These are phyloP conservation scores for Pterocles gutturalis DNA, from an alignment of 2,113 vertebrate species.

Conservation along the genomic window DNA sequence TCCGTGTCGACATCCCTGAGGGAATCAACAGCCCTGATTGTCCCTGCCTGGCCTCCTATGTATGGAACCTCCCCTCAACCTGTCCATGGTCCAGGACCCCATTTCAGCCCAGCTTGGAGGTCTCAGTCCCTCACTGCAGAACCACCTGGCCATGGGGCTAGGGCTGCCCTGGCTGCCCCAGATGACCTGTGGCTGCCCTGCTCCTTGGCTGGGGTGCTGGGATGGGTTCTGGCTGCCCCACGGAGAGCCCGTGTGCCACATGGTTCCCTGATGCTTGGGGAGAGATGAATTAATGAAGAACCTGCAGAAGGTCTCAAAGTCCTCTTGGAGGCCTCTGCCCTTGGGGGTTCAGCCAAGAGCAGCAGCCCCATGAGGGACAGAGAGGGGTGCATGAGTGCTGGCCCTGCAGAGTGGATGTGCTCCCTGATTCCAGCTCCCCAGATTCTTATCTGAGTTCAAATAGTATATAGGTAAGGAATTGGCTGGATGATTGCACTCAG, in stretches of 20 bases:
- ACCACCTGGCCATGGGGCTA: fast-evolving
- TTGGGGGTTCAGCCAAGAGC: not conserved
- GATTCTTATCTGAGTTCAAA: not conserved
- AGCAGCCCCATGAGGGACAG: not conserved
- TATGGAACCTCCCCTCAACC: not conserved
- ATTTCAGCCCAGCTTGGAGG: not conserved
- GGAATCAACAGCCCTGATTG: not conserved
- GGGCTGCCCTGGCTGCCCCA: not conserved
- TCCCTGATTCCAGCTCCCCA: not conserved
- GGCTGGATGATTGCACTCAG: too few relatives aligned
- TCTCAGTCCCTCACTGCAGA: not conserved
- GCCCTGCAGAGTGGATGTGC: not conserved
- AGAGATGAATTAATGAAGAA: not conserved
- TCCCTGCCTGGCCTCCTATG: not conserved
- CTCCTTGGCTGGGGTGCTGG: not conserved
- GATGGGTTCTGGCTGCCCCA: not conserved
- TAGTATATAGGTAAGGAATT: too few relatives aligned
- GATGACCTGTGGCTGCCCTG: not conserved
- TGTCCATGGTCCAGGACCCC: not conserved
- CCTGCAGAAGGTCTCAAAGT: not conserved
- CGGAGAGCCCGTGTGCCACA: fast-evolving
- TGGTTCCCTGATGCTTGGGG: not conserved
- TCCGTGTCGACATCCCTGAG: not conserved
- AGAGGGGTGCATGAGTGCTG: not conserved
- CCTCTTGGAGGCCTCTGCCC: not conserved